Conservation (phyloP, 2,888 invertebrate species). For the Cephus nigrinus region DNA sequence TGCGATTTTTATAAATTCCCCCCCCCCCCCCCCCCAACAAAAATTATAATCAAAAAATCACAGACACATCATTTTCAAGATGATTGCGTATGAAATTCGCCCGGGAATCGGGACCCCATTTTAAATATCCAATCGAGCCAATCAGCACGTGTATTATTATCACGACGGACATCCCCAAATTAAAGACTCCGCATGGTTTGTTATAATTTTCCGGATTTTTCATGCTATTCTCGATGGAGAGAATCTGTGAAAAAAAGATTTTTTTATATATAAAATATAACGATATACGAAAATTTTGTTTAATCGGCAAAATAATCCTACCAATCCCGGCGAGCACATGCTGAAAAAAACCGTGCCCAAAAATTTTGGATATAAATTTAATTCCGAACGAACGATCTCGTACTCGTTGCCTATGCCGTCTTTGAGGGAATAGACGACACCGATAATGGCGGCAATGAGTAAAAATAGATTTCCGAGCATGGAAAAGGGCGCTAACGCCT, state of each 20-base stretch:
- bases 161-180: conserved; percentile 44
- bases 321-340: conserved; percentile 46
- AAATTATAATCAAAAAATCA: neutral
- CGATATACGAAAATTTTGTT: neutral
- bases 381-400: conserved; percentile 30
- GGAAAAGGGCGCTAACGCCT: conserved; percentile 37
- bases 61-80: conserved; percentile 29
- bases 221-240: conserved; percentile 47
- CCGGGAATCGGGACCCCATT: conserved; percentile 38
- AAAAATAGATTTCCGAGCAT: conserved; percentile 39
- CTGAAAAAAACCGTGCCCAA: conserved; percentile 46
- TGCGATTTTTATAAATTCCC: no score
- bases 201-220: conserved; percentile 39
- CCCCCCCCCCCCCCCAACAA: no score
- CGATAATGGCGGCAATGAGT: conserved; percentile 33
- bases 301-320: conserved; percentile 12
- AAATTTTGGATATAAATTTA: conserved; percentile 41
- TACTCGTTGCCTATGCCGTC: conserved; percentile 37
- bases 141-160: conserved; percentile 34
- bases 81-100: conserved; percentile 49
- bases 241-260: conserved; percentile 27
- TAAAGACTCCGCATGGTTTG: conserved; percentile 40
- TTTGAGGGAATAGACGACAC: conserved; percentile 37
- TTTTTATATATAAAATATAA: neutral
- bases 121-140: conserved; percentile 41